Base-by-base conservation (phyloP, 2,113 vertebrate genomes). In the Ceuthmochares aereus region DNA sequence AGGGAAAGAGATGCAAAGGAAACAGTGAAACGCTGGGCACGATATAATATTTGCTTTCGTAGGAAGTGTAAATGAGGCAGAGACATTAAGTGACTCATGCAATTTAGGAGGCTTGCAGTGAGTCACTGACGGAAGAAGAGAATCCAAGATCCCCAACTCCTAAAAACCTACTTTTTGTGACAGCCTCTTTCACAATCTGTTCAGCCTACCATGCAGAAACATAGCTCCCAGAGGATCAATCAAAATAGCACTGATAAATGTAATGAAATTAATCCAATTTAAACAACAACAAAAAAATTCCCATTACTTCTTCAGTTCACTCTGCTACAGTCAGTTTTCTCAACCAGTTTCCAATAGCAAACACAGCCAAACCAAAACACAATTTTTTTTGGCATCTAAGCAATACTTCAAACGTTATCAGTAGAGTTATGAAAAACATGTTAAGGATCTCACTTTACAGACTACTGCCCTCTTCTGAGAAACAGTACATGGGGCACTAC, bases 51-150 rank as follows among this genome's bases (percentile, higher is more conserved):
- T 82, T 70, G 45, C 84, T 95, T 86, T 84, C 51, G 63, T 21
- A 89, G 79, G 64, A 69, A 78, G 84, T 34, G 91, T 87, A 87
- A 95, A 79, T 42, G 91, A 89, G 78, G 84, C 84, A 95, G 78
- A 82, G 93, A 58, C 87, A 62, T 29, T 3, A 54, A 51, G 78
- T 83, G 92, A 95, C 78, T 93, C 86, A 87, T 5, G 56, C 73
- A n/a, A 34, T 94, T 89, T 10, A 29, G 49, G 62, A 82, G 72
- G 77, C 42, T 80, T 40, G 55, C 58, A 37, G 66, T 84, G 94
- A 96, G 79, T 87, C 93, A 94, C 55, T n/a, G 70, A 77, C 55
- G 1, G 87, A 9, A 82, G 60, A 95, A 95, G 29, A 95, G 82
- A 85, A 96, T 56, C 63, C 90, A 82, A 84, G 62, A 78, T 74